Base-by-base conservation (phyloP, 92 coral and sea anemone genomes). In the Palythoa grandis region DNA sequence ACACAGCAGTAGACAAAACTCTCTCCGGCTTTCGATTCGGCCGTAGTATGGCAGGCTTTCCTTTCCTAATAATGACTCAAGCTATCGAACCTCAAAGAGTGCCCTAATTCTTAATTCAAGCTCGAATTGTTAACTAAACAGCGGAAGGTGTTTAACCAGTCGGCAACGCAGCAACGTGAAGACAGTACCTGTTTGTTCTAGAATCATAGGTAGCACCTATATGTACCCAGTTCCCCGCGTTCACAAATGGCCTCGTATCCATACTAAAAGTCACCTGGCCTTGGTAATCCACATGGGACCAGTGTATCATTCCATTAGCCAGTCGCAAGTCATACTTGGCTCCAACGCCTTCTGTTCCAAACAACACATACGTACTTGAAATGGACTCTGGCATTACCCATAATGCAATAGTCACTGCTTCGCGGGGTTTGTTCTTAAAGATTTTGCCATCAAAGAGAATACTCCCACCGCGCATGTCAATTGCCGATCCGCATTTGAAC, bases 201-300 rank as follows among this genome's bases (percentile, higher is more conserved):
- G 98, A 91, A 86, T 96, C 98, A 63, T 96, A 96, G 20, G 98
- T 94, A 5, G 92, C 98, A 67, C 92, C 95, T 16, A 96, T 77
- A 43, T 96, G 98, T n/a, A 89, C 72, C 98, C 98, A 96, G 68
- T 94, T 93, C 40, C 92, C 92, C 67, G 94, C 70, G 47, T 92
- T 93, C 14, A 96, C 93, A 20, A 88, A 83, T 77, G 94, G 91
- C 24, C 91, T 78, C 65, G 95, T 93, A 77, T 92, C 98, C 92
- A 90, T 87, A 83, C 93, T 89, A 52, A 94, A 94, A 48, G 88
- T 82, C 58, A 88, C 93, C 78, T 84, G 93, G 53, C 92, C 93
- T 23, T 69, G 72, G 72, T 95, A 94, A 85, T 93, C 92, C 67
- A 92, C 90, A 88, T 96, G 98, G 19, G 98, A 90, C 98, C 98